Base-by-base conservation (phyloP, 1,140 invertebrate species). In the Bombus waltoni region DNA sequence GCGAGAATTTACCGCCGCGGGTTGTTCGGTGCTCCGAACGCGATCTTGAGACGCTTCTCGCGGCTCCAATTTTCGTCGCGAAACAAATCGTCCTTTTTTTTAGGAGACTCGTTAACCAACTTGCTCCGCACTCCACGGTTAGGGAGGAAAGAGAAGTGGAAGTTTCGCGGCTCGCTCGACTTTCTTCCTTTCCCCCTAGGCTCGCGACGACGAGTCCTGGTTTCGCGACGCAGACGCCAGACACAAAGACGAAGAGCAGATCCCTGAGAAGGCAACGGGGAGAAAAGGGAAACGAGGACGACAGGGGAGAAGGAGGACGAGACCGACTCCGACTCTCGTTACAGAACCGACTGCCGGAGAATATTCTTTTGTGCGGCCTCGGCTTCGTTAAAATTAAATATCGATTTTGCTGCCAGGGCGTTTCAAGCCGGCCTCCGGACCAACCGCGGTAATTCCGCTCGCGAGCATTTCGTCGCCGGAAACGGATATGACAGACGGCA, bases 341-440 rank as follows among this genome's bases (percentile, higher is more conserved):
- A 88, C 83, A 47, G 88, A 89, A 86, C 78, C 84, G 72, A 78
- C 87, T 40, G 35, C 40, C 72, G 76, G 70, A 84, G 85, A 57
- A 85, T 89, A 88, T 89, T 90, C 91, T 90, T 90, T 92, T 89
- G 87, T 91, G 86, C 70, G 75, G 79, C 53, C 44, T 75, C 71
- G 75, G 87, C 86, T 89, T 92, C 88, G 88, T 87, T 89, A 85
- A 91, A 92, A 93, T 92, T 90, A 93, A 93, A 93, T 93, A 93
- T 93, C 89, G 92, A 93, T 92, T 90, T 91, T 91, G 85, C 87
- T 90, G 78, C 72, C 72, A 74, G 68, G 83, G 57, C 83, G 77
- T 66, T 78, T 76, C 70, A 80, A 76, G 76, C 68, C 82, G 47
- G 86, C 35, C 57, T 28, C 10, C 25, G n/a, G 75, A 42, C n/a